A percentile compares a stretch with the other conserved stretches of the same genome.
phyloP scores from a whole-genome alignment of 23 tunicate species.

The Styela clava region DNA sequence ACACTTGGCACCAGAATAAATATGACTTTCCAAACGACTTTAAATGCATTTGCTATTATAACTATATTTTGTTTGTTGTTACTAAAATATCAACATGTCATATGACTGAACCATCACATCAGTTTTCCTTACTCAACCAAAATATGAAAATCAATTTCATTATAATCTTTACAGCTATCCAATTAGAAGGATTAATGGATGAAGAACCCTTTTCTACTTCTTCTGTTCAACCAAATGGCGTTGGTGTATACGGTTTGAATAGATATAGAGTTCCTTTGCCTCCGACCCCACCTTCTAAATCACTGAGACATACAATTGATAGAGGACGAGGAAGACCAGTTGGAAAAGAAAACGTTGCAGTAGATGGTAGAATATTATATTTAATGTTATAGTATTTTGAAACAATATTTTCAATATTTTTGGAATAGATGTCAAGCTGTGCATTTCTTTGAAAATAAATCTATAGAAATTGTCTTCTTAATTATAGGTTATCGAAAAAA shows the following conservation, averaged over 20 bases:
- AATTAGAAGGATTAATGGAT: neutral
- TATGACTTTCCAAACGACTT: no score
- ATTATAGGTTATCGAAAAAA: no score
- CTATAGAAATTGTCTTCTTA: no score
- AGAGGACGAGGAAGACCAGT: neutral
- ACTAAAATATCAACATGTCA: no score
- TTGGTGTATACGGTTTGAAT: slow-evolving; percentile 12
- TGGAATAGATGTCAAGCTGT: neutral
- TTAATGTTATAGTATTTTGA: neutral
- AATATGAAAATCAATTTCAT: no score
- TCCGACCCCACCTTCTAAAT: slow-evolving; percentile 24
- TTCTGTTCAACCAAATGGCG: neutral
- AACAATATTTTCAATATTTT: neutral
- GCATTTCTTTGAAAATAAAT: neutral
- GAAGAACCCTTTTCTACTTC: neutral
- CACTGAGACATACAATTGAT: slow-evolving; percentile 7
- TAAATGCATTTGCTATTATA: no score
- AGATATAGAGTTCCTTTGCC: slow-evolving; percentile 14
- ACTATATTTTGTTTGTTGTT: no score
- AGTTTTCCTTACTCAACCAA: no score
- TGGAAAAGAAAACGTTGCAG: slow-evolving; percentile 8
- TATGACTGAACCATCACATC: no score
- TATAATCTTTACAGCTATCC: slow-evolving; percentile 6
- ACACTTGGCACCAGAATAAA: no score
- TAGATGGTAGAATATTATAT: neutral